Percentiles rank a stretch among this genome's conserved stretches.
These are phyloP conservation scores for Lacerta agilis DNA, from an alignment of 2,797 vertebrate genomes.

Conservation along the genomic window DNA sequence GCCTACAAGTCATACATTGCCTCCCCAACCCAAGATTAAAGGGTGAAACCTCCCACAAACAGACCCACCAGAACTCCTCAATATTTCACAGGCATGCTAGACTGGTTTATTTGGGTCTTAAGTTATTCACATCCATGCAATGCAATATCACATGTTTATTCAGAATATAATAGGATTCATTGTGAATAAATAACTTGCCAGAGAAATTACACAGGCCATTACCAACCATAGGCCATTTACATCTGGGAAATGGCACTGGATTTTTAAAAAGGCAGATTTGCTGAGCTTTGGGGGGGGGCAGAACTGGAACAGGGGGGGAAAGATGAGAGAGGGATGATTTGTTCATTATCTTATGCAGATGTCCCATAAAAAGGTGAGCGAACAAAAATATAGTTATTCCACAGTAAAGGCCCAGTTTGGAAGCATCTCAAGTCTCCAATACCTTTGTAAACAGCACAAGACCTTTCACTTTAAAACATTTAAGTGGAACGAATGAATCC, in stretches of 20 bases:
- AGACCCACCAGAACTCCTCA: not conserved
- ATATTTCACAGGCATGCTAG: not conserved
- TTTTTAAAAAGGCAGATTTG: too few species aligned
- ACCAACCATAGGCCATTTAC: too few species aligned
- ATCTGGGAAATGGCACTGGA: too few species aligned
- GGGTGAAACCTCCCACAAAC: not conserved
- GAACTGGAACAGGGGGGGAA: accelerated
- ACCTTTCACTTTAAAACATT: not conserved
- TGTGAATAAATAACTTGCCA: too few species aligned
- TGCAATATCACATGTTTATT: not conserved
- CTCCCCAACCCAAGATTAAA: not conserved
- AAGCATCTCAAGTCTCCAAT: not conserved
- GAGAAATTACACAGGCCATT: too few species aligned
- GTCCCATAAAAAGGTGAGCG: too few species aligned
- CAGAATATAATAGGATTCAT: not conserved
- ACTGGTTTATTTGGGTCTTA: not conserved
- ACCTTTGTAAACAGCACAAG: not conserved
- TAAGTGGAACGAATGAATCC: not conserved
- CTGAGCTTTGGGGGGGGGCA: too few species aligned
- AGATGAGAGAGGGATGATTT: too few species aligned
- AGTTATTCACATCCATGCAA: not conserved
- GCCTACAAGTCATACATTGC: not conserved
- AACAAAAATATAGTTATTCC: too few species aligned
- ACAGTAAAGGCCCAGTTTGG: too few species aligned
- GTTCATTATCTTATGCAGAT: too few species aligned